Base-by-base conservation (phyloP, 2,888 invertebrate genomes). In the Tigriopus californicus region DNA sequence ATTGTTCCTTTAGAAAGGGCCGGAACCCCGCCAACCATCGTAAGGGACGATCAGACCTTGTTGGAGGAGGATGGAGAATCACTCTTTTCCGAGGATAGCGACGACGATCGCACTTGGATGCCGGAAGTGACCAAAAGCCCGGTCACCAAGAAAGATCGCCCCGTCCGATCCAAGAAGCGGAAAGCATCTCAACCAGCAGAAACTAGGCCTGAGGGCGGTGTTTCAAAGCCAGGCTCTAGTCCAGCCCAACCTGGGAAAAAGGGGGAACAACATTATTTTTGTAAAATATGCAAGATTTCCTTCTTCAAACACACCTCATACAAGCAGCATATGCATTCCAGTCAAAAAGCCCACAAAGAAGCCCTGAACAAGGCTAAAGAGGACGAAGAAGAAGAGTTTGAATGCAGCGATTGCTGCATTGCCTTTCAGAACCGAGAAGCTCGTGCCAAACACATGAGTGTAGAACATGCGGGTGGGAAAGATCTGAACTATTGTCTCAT, bases 351-450 rank as follows among this genome's bases (percentile, higher is more conserved):
- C 8, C 56, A 56, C 24, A 56, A 56, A n/a, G 44, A 44, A 6
- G 22, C 46, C 10, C 15, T 22, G 44, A 22, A 56, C 1, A 41
- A 42, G 22, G 6, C n/a, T 12, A 56, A 56, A n/a, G 20, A 47
- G 22, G 49, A 49, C 5, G 15, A 18, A 6, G 49, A 49, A 49
- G 22, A 20, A 5, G 49, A 49, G 49, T 49, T 20, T 22, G 49
- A 49, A 44, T 56, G 56, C 25, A 15, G 13, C 12, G 56, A 56
- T 25, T 56, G 56, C 5, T 56, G 15, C 44, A 56, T 56, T 22
- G 56, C 56, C 18, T 56, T 56, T 25, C 41, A 56, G 44, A 46
- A 44, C 44, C 15, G 49, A 22, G 22, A 49, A 49, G 15, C 49
- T 15, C 49, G 22, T 22, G 20, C 15, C 5, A 22, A 18, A 4